phyloP scores from a whole-genome alignment of 2,888 invertebrate genomes.

The Tetropium fuscum region DNA sequence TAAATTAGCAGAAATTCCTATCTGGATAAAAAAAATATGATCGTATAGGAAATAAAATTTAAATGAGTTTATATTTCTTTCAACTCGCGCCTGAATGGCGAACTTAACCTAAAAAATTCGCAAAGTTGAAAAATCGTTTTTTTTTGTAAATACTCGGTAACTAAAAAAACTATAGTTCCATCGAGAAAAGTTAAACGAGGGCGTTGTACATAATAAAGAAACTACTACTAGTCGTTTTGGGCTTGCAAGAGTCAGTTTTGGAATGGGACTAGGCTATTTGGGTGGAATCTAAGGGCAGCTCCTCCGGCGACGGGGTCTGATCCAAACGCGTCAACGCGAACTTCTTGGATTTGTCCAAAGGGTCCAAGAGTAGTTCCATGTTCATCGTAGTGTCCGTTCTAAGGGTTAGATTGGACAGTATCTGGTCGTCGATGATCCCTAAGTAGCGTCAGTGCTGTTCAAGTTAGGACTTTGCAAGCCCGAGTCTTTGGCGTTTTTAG shows the following conservation, averaged over 20 bases:
- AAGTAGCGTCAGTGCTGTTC: slow-evolving; percentile 60
- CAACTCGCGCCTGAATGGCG: no score
- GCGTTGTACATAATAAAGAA: no score
- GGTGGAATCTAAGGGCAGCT: slow-evolving; percentile 83
- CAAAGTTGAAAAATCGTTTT: slow-evolving; percentile 31
- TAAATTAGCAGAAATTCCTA: no score
- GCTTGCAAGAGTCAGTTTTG: slow-evolving; percentile 72
- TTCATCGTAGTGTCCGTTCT: slow-evolving; percentile 72
- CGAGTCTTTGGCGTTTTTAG: slow-evolving; percentile 36
- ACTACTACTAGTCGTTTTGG: slow-evolving; percentile 78
- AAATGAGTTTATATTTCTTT: no score
- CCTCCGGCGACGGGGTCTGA: slow-evolving; percentile 88
- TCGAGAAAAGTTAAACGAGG: no score
- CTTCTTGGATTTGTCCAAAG: slow-evolving; percentile 62
- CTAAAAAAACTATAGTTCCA: no score
- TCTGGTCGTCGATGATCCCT: slow-evolving; percentile 71
- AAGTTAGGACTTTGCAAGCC: slow-evolving; percentile 58
- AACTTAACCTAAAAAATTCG: no score
- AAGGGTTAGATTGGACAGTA: slow-evolving; percentile 67
- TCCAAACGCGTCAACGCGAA: slow-evolving; percentile 71
- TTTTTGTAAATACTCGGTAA: no score
- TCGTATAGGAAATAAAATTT: no score
- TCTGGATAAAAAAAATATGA: no score
- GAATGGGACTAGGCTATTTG: slow-evolving; percentile 68
- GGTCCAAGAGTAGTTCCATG: slow-evolving; percentile 69